These are phyloP conservation scores for Albula goreensis DNA, from an alignment of 2,113 vertebrate genomes.

Conservation along the genomic window DNA sequence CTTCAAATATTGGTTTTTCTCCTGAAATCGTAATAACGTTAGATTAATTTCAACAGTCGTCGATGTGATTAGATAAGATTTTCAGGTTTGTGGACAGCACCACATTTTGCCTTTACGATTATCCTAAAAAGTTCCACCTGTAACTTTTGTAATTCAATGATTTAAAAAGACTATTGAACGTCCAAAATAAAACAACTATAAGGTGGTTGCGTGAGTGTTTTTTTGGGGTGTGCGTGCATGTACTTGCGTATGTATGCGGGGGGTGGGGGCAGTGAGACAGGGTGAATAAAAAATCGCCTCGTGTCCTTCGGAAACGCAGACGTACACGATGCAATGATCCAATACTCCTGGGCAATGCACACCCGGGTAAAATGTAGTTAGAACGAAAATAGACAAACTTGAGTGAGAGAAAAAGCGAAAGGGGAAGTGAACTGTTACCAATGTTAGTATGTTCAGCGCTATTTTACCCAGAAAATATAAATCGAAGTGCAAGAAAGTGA, in stretches of 20 bases:
- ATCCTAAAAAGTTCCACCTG: no score
- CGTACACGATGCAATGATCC: neutral
- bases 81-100: no score
- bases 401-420: neutral
- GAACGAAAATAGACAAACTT: neutral
- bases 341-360: neutral
- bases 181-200: no score
- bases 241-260: neutral
- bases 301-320: neutral
- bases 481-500: neutral
- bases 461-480: neutral
- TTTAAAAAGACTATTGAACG: no score
- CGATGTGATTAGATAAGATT: no score
- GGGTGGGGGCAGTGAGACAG: neutral
- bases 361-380: neutral
- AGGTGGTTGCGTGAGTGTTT: no score
- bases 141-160: no score
- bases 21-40: no score
- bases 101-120: no score
- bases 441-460: neutral
- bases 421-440: neutral
- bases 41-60: no score
- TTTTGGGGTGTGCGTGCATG: neutral
- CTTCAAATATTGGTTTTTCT: no score
- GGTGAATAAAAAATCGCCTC: neutral